A percentile compares a stretch with the other conserved stretches of the same genome.
Evolutionary conservation across 1,140 invertebrate genomes (phyloP).

Genomic region (Paracyclopina nana): DNA sequence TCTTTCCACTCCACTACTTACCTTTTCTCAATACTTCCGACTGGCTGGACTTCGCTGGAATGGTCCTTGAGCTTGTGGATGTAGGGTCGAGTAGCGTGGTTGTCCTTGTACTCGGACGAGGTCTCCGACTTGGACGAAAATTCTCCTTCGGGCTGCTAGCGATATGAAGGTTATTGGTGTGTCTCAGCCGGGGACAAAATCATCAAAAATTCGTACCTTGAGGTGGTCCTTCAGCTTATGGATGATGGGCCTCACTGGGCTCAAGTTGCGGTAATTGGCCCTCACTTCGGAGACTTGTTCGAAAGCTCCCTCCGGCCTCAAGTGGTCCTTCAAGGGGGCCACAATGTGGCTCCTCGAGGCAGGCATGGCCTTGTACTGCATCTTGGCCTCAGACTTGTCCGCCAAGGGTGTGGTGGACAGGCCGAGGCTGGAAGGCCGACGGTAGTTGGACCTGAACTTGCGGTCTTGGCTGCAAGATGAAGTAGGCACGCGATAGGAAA

Average conservation of each 20-base stretch:
- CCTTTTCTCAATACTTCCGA: neutral
- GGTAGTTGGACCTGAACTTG: conserved; percentile 4
- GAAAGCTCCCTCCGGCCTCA: neutral
- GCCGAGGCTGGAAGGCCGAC: conserved; percentile 1
- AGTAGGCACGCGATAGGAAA: too few relatives aligned
- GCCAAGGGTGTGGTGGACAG: neutral
- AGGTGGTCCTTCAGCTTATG: neutral
- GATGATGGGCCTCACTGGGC: conserved; percentile 1
- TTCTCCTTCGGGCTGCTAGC: neutral
- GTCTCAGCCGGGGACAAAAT: too few relatives aligned
- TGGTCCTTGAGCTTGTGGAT: conserved; percentile 3
- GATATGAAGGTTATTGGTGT: neutral
- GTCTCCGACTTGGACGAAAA: neutral
- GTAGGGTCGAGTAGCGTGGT: neutral
- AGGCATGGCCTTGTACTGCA: neutral
- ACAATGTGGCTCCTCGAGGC: neutral
- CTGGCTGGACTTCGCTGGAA: neutral
- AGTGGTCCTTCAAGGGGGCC: neutral
- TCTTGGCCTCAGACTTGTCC: neutral
- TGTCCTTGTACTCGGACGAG: neutral
- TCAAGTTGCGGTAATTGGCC: neutral
- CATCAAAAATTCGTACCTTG: too few relatives aligned
- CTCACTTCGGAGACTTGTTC: neutral
- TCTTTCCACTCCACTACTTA: neutral
- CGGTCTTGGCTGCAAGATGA: conserved; percentile 3